These are phyloP conservation scores for Dexiosoma caninum DNA, from an alignment of 2,888 invertebrate genomes.

Conservation along the genomic window DNA sequence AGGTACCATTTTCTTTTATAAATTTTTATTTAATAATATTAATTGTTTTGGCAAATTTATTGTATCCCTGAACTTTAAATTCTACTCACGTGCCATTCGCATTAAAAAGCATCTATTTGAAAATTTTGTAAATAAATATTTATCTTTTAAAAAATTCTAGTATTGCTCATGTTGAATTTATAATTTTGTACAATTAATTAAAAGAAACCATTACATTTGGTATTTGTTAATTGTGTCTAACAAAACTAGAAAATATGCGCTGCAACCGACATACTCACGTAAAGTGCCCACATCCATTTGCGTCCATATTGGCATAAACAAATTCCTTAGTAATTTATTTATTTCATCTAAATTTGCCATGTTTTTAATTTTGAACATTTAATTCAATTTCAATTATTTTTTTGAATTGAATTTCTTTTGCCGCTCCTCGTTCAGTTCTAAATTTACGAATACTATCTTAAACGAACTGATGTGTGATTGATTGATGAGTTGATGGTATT, in stretches of 20 bases:
- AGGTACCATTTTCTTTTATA: neutral
- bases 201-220: slow-evolving; percentile 32
- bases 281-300: neutral
- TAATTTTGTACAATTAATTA: slow-evolving; percentile 24
- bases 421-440: neutral
- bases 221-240: slow-evolving; percentile 31
- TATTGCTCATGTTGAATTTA: slow-evolving; percentile 3
- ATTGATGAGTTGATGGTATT: too few species aligned
- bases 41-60: slow-evolving; percentile 26
- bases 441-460: slow-evolving; percentile 10
- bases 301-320: neutral
- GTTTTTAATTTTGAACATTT: slow-evolving; percentile 26
- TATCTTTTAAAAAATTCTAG: neutral
- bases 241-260: neutral
- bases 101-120: slow-evolving; percentile 7
- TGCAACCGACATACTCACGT: neutral
- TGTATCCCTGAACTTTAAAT: slow-evolving; percentile 53
- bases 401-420: neutral
- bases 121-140: neutral
- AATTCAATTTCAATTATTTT: neutral
- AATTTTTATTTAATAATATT: neutral
- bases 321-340: slow-evolving; percentile 38
- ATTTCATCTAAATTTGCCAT: slow-evolving; percentile 40
- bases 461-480: neutral
- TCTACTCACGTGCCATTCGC: slow-evolving; percentile 36